A percentile compares a stretch with the other conserved stretches of the same genome.
These are phyloP conservation scores for Teleogryllus occipitalis DNA, from an alignment of 1,140 invertebrate genomes.

Conservation along the genomic window DNA sequence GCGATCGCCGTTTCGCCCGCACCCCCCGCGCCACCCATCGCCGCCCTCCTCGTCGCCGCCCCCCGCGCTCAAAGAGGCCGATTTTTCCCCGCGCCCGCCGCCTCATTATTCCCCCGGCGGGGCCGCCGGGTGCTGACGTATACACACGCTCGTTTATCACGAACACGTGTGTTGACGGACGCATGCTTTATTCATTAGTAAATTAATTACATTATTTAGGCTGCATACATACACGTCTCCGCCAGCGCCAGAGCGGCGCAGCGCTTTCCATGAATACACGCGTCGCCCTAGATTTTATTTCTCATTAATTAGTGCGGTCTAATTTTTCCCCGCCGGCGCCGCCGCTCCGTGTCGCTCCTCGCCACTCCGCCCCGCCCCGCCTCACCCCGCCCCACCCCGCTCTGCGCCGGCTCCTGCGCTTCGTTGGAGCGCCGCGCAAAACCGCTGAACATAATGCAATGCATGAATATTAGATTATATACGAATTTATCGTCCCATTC, in stretches of 20 bases:
- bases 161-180: background rate
- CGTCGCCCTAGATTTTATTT: background rate
- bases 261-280: background rate
- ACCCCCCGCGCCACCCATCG: no score
- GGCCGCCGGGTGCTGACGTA: no score
- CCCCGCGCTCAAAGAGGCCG: no score
- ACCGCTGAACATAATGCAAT: background rate
- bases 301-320: background rate
- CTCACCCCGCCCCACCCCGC: no score
- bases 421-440: background rate
- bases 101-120: background rate
- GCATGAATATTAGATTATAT: background rate
- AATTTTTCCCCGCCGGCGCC: background rate
- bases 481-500: background rate
- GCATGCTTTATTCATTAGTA: conserved; percentile 5
- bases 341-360: no score
- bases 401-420: no score
- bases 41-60: no score
- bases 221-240: background rate
- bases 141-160: background rate
- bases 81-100: no score
- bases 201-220: background rate
- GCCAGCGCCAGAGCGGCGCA: background rate
- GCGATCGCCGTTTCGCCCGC: no score
- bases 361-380: no score